Conservation (phyloP, 2,797 vertebrate genomes). For the Gorsachius magnificus region DNA sequence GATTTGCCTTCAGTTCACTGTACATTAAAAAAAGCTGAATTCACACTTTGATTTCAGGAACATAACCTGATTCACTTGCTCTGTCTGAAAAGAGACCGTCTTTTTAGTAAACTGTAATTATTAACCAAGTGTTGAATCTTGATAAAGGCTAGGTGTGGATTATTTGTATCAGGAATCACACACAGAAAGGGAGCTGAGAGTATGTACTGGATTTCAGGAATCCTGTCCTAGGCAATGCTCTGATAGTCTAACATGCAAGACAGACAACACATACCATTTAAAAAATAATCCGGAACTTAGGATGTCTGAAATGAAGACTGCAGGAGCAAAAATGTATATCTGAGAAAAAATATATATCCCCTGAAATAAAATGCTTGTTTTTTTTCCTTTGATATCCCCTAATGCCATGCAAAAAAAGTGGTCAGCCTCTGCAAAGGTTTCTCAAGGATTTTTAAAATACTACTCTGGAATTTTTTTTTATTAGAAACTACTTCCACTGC, state of each 20-base stretch:
- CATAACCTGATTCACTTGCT: neutral
- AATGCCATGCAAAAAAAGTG: neutral
- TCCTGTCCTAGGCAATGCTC: neutral
- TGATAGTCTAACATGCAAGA: neutral
- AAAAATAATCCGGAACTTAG: neutral
- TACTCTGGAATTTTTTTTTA: neutral
- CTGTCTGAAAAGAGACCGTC: neutral
- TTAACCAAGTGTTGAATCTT: neutral
- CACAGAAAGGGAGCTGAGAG: neutral
- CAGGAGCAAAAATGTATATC: neutral
- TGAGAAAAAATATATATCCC: neutral
- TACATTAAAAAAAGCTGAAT: neutral
- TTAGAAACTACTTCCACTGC: neutral
- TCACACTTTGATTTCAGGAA: neutral
- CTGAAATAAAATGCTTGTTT: neutral
- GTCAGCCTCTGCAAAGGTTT: neutral
- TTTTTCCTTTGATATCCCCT: neutral
- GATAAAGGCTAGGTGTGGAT: neutral
- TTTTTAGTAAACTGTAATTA: neutral
- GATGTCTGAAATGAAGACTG: neutral
- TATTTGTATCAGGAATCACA: neutral
- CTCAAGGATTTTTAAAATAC: neutral
- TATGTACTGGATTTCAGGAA: neutral
- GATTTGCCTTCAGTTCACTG: neutral
- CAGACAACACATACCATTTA: fast-evolving